Evolutionary conservation across 2,113 vertebrate genomes (phyloP).

Genomic region (Monarcha castaneiventris): DNA sequence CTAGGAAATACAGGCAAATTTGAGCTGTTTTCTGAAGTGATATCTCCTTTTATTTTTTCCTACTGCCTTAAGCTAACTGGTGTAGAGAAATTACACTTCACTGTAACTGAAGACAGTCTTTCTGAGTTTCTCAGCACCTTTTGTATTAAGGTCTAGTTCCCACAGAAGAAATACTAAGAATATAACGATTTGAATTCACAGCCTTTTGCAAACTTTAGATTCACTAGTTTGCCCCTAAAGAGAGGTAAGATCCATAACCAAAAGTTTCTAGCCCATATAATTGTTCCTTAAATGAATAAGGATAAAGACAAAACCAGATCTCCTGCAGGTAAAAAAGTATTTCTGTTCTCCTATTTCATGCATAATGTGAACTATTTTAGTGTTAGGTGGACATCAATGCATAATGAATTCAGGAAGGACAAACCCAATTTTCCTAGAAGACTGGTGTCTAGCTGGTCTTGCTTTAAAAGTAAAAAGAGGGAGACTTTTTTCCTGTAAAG

Average conservation of each 20-base stretch:
- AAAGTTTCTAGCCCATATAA: not conserved
- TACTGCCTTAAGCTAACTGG: not conserved
- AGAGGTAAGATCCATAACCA: not conserved
- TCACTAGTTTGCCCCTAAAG: not conserved
- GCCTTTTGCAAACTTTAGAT: not conserved
- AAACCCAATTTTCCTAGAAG: not conserved
- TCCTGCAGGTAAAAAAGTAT: not conserved
- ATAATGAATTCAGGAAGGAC: not conserved
- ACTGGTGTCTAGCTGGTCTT: not conserved
- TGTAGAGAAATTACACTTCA: not conserved
- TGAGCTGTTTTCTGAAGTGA: not conserved
- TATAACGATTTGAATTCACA: not conserved
- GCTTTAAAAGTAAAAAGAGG: not conserved
- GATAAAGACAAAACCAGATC: not conserved
- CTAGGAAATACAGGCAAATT: not conserved
- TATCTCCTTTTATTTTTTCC: not conserved
- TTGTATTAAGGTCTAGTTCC: not conserved
- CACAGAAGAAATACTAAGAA: not conserved
- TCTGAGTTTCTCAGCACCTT: not conserved
- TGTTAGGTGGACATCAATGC: not conserved
- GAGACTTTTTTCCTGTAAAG: not conserved
- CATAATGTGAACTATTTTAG: not conserved
- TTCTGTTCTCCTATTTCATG: not conserved
- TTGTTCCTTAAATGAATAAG: not conserved
- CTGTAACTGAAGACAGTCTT: not conserved